Conservation (phyloP, 64 coral and sea anemone genomes). For the Hydrozoanthus tunicans region DNA sequence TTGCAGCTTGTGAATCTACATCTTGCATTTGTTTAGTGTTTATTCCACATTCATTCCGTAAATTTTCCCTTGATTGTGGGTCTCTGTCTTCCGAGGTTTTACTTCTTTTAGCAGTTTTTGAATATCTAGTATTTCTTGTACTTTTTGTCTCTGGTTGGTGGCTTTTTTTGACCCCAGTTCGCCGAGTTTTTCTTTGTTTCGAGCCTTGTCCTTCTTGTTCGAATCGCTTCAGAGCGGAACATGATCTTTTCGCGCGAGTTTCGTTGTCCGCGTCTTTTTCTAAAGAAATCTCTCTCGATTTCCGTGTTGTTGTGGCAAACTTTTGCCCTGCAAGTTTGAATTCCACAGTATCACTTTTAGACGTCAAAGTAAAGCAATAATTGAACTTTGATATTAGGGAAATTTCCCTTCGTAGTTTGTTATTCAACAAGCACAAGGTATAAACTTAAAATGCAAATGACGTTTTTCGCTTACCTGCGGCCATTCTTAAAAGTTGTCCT, state of each 20-base stretch:
- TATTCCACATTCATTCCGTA: neutral
- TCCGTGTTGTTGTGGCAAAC: constrained; percentile 1
- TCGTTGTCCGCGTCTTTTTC: constrained; percentile 26
- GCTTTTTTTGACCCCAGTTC: neutral
- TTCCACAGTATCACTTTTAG: neutral
- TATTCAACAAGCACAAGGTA: neutral
- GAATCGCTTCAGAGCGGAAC: neutral
- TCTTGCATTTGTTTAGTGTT: neutral
- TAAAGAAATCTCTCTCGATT: constrained; percentile 30
- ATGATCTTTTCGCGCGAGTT: neutral
- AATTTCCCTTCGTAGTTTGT: neutral
- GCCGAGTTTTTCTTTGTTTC: neutral
- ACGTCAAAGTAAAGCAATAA: neutral
- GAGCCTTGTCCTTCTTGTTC: neutral
- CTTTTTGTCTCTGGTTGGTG: neutral
- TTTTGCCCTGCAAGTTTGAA: constrained; percentile 20
- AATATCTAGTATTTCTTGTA: neutral
- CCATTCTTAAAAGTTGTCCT: constrained; percentile 15
- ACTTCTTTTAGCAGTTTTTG: neutral
- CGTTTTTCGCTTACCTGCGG: constrained; percentile 16
- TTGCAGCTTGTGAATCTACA: neutral
- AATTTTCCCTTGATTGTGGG: neutral
- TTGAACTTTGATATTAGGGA: constrained; percentile 2
- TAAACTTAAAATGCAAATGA: constrained; percentile 23
- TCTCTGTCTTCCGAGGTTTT: neutral